Evolutionary conservation across 2,888 invertebrate species (phyloP), one percentile per base, ranked within the genome.

Genomic region (Brassicogethes aeneus): DNA sequence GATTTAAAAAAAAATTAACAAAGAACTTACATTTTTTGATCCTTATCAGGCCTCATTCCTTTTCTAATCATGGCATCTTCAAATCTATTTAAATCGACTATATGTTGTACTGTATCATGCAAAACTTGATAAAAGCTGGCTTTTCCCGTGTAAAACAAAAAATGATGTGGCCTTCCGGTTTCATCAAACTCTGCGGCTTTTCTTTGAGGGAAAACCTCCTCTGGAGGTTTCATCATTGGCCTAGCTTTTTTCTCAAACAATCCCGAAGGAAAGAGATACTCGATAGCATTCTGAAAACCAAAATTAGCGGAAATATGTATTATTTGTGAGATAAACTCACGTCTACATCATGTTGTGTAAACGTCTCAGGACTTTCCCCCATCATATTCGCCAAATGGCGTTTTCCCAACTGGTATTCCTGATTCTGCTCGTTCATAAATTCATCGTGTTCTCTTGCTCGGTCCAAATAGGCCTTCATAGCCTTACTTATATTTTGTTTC

Each of bases 311-410:
- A n/a, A n/a, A n/a, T n/a, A 40, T 16, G 2, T 2, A 8, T 16
- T 13, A 15, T n/a, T 38, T 7, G 34, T 12, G 10, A 43, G 23
- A n/a, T n/a, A n/a, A n/a, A n/a, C n/a, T 32, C 72, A 88, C 87
- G 70, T 93, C 80, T 17, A 96, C 76, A 63, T 94, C 89, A 40
- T 80, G 76, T 62, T 95, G 89, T 0, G 86, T 85, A 62, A 97
- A 90, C 1, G 77, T 80, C 57, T 92, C 87, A 0, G 87, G 83
- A 72, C 96, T 86, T 66, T 84, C 82, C 1, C 96, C 96, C 97
- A 99, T 99, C 81, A 99, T 99, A 65, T 95, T 96, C 0, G 99
- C 97, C 47, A 99, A 76, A 72, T 99, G 95, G 17, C 95, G 74
- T 65, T 87, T 91, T 12, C 99, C 99, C 57, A 93, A 82, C 64